These are phyloP conservation scores for Egretta garzetta DNA, from an alignment of 2,113 vertebrate genomes.

Conservation along the genomic window DNA sequence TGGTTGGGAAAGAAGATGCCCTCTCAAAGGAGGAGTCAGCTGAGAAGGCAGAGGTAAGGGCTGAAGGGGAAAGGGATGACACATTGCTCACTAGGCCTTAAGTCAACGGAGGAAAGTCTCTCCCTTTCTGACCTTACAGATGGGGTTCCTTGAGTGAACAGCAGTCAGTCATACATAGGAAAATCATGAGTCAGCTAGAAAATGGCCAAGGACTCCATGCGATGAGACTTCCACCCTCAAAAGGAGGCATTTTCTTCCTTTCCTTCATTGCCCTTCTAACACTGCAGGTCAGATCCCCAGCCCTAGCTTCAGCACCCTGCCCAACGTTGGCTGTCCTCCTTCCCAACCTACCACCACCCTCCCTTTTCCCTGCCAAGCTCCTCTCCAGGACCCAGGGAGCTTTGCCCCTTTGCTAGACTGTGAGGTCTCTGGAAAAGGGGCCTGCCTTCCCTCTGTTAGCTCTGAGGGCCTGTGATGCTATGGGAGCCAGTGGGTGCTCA, in stretches of 20 bases:
- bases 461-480: neutral
- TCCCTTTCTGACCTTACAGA: neutral
- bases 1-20: neutral
- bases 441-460: neutral
- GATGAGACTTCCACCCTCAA: neutral
- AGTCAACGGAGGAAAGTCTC: neutral
- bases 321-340: neutral
- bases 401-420: neutral
- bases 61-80: neutral
- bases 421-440: neutral
- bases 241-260: neutral
- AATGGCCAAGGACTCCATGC: fast-evolving
- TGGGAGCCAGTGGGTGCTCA: neutral
- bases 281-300: neutral
- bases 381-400: neutral
- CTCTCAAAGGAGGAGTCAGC: neutral
- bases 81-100: neutral
- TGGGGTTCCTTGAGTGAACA: neutral
- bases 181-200: neutral
- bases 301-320: neutral
- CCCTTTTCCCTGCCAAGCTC: neutral
- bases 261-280: neutral
- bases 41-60: neutral
- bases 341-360: neutral
- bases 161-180: neutral